Percentiles rank a stretch among this genome's conserved stretches.
These are phyloP conservation scores for Mesorhabditis belari DNA, from an alignment of 2,888 invertebrate genomes.

Conservation along the genomic window DNA sequence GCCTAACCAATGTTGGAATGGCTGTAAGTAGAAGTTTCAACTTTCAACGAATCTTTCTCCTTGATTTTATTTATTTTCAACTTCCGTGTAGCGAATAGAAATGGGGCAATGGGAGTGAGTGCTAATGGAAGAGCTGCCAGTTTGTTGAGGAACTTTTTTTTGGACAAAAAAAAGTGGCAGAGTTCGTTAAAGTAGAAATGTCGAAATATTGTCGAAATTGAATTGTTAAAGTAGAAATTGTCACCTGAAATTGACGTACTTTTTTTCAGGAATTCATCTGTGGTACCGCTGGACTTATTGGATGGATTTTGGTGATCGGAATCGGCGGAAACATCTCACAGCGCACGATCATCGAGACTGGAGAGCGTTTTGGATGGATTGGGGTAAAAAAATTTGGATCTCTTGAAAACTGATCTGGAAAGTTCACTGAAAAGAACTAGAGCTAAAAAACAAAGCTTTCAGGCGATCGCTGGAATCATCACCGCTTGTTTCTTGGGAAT, in stretches of 20 bases:
- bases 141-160: no score
- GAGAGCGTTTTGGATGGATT: slow-evolving; percentile 50
- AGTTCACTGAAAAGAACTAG: background rate
- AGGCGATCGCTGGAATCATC: slow-evolving; percentile 50
- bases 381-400: slow-evolving; percentile 28
- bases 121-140: no score
- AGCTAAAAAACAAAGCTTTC: slow-evolving; percentile 5
- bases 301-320: slow-evolving; percentile 51
- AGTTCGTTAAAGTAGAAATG: no score
- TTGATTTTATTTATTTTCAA: no score
- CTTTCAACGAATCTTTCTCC: no score
- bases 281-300: slow-evolving; percentile 48
- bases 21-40: slow-evolving; percentile 34
- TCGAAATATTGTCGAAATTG: no score
- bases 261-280: slow-evolving; percentile 47
- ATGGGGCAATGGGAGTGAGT: no score
- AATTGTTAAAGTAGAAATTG: no score
- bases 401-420: background rate
- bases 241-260: no score
- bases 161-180: no score
- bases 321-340: slow-evolving; percentile 50
- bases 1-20: slow-evolving; percentile 44
- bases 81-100: no score
- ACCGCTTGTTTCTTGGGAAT: slow-evolving; percentile 46
- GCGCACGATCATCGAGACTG: slow-evolving; percentile 50